Evolutionary conservation across 2,888 invertebrate species (phyloP).

Genomic region (Agrochola lota): DNA sequence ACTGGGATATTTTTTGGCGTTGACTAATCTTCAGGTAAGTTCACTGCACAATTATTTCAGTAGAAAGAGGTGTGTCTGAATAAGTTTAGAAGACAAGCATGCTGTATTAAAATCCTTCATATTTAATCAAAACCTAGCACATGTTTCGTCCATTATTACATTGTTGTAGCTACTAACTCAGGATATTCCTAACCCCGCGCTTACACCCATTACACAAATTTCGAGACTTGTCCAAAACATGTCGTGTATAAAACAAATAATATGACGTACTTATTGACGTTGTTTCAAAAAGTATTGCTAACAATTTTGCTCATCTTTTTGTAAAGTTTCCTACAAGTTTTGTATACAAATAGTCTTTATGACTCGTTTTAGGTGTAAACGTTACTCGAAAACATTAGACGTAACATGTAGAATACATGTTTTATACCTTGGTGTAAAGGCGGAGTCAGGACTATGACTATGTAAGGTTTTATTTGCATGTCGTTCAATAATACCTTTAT

Average conservation of each 20-base stretch:
- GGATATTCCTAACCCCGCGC: not conserved
- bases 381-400: too few relatives aligned
- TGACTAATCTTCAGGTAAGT: conserved; percentile 75
- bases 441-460: not conserved
- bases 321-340: not conserved
- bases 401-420: not conserved
- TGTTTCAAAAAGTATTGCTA: not conserved
- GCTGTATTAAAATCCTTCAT: not conserved
- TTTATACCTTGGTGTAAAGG: not conserved
- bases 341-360: not conserved
- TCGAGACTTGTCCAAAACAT: not conserved
- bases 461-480: conserved; percentile 14
- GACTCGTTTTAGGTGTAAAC: not conserved
- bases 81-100: not conserved
- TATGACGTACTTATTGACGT: not conserved
- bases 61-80: not conserved
- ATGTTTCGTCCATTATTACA: not conserved
- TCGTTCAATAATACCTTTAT: conserved; percentile 15
- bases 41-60: conserved; percentile 4
- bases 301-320: not conserved
- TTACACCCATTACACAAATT: too few relatives aligned
- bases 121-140: not conserved
- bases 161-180: not conserved
- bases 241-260: not conserved
- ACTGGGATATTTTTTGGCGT: conserved; percentile 72